phyloP scores from a whole-genome alignment of 1,140 invertebrate genomes.

The Caenorhabditis tropicalis region DNA sequence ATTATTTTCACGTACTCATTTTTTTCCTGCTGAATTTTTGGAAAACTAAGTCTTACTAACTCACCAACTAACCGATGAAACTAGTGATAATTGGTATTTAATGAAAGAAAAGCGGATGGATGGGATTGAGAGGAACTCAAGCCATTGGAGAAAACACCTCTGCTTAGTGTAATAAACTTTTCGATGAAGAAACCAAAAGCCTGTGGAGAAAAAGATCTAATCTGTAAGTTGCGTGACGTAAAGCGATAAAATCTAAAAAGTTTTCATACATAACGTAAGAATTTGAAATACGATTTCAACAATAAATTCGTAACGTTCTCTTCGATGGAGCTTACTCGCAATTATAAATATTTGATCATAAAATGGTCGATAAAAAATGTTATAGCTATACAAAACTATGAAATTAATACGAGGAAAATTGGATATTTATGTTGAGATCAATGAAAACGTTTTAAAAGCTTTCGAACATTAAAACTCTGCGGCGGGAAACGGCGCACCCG shows the following conservation, averaged over 20 bases:
- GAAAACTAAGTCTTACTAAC: neutral
- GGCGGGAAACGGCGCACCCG: neutral
- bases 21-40: neutral
- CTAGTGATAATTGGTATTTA: neutral
- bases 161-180: constrained; percentile 10
- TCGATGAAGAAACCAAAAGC: neutral
- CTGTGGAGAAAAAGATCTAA: neutral
- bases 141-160: constrained; percentile 10
- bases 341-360: neutral
- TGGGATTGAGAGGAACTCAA: neutral
- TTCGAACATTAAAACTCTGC: constrained; percentile 11
- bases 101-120: neutral
- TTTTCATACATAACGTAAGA: neutral
- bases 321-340: too few species aligned
- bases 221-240: neutral
- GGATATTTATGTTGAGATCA: neutral
- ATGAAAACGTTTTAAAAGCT: neutral
- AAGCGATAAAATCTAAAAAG: neutral
- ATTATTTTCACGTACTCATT: neutral
- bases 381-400: neutral
- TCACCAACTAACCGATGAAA: too few species aligned
- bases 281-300: neutral
- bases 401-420: neutral
- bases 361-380: neutral
- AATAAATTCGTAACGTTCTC: too few species aligned